phyloP scores from a whole-genome alignment of 1,140 invertebrate genomes.

The Sarcophaga bullata region DNA sequence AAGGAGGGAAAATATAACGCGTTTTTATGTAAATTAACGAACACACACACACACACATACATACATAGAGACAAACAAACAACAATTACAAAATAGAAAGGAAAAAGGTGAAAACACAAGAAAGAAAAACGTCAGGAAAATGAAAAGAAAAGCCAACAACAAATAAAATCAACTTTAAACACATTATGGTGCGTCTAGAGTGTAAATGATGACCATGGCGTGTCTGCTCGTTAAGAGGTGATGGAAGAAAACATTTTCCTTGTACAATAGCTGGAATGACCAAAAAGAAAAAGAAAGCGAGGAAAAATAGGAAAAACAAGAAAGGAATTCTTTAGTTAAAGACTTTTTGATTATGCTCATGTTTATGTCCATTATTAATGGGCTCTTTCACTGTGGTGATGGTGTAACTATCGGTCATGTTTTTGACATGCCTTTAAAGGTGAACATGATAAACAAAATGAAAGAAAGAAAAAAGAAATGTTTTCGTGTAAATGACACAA shows the following conservation, averaged over 20 bases:
- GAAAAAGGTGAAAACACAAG: no score
- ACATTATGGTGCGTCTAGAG: not conserved
- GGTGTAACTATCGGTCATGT: constrained; percentile 11
- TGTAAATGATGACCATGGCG: no score
- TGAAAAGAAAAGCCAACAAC: not conserved
- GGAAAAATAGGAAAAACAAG: no score
- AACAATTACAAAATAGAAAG: no score
- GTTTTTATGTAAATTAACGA: constrained; percentile 1
- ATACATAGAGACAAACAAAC: no score
- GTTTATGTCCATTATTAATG: not conserved
- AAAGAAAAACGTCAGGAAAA: not conserved
- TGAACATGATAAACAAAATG: constrained; percentile 1
- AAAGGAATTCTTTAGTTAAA: not conserved
- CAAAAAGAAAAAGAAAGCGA: not conserved
- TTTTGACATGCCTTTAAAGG: constrained; percentile 8
- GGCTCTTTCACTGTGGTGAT: not conserved
- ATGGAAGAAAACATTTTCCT: not conserved
- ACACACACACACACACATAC: no score
- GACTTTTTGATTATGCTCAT: not conserved
- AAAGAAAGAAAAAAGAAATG: not conserved
- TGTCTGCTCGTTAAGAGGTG: not conserved
- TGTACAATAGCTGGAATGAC: not conserved
- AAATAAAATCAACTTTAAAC: constrained; percentile 9
- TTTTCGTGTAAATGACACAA: constrained; percentile 4
- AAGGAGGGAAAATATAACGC: constrained; percentile 20